These are phyloP conservation scores for Sicus ferrugineus DNA, from an alignment of 2,888 invertebrate genomes.

Conservation along the genomic window DNA sequence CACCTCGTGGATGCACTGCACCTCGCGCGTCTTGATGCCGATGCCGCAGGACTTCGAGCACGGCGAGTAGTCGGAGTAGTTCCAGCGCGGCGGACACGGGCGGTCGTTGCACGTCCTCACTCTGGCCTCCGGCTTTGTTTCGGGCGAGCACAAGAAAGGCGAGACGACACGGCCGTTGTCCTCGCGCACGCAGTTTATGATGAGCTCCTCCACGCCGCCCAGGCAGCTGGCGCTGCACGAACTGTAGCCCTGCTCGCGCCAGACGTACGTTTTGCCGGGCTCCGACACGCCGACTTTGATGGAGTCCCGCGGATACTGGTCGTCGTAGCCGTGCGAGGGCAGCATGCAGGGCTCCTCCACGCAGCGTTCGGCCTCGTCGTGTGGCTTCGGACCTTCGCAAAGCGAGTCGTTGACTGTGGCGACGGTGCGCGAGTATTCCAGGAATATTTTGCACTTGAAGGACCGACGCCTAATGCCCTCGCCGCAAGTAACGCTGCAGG, in stretches of 20 bases:
- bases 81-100: slow-evolving; percentile 95
- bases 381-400: slow-evolving; percentile 86
- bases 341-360: slow-evolving; percentile 79
- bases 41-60: slow-evolving; percentile 95
- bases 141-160: slow-evolving; percentile 85
- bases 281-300: slow-evolving; percentile 76
- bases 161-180: slow-evolving; percentile 87
- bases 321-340: slow-evolving; percentile 68
- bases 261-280: slow-evolving; percentile 83
- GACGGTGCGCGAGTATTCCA: slow-evolving; percentile 89
- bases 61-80: slow-evolving; percentile 85
- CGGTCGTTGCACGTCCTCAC: slow-evolving; percentile 93
- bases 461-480: slow-evolving; percentile 85
- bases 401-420: slow-evolving; percentile 87
- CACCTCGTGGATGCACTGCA: slow-evolving; percentile 70
- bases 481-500: slow-evolving; percentile 91
- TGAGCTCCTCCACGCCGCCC: slow-evolving; percentile 86
- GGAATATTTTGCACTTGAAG: slow-evolving; percentile 93
- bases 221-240: slow-evolving; percentile 95
- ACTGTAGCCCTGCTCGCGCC: slow-evolving; percentile 89
- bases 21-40: slow-evolving; percentile 90
- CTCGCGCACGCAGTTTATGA: slow-evolving; percentile 87
- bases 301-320: slow-evolving; percentile 62
- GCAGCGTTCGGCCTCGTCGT: slow-evolving; percentile 83
- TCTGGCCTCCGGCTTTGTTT: slow-evolving; percentile 87